Evolutionary conservation across 2,888 invertebrate genomes (phyloP).

Genomic region (Thereva unica): DNA sequence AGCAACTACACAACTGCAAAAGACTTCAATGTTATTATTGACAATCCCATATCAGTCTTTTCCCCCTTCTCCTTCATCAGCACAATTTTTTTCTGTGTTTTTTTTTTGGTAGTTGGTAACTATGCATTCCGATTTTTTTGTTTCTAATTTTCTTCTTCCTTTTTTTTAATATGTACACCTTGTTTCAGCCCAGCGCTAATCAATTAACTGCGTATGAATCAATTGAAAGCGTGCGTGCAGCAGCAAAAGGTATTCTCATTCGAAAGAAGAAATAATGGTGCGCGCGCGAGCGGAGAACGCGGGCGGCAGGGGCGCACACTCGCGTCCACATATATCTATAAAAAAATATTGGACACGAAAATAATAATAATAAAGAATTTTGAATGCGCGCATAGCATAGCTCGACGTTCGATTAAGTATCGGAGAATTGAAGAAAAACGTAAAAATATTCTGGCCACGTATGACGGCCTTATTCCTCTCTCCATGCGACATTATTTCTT

Average conservation of each 20-base stretch:
- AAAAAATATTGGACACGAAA: background rate
- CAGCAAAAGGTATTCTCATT: slow-evolving; percentile 8
- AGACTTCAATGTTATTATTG: too few species aligned
- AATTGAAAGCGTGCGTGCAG: slow-evolving; percentile 29
- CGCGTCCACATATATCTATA: background rate
- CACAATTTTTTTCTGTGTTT: too few species aligned
- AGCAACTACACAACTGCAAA: too few species aligned
- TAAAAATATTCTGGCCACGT: slow-evolving; percentile 24
- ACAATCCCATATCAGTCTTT: too few species aligned
- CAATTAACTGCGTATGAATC: slow-evolving; percentile 29
- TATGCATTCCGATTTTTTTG: slow-evolving; percentile 3
- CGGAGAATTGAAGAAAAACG: background rate
- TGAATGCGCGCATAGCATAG: slow-evolving; percentile 9
- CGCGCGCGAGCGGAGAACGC: background rate
- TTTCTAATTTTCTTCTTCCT: background rate
- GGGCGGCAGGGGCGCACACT: background rate
- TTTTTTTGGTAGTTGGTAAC: too few species aligned
- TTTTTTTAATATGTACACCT: slow-evolving; percentile 14
- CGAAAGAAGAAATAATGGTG: background rate
- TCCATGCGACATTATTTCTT: slow-evolving; percentile 4
- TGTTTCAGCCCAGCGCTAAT: slow-evolving; percentile 15
- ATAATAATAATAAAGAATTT: background rate
- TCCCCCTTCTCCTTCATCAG: too few species aligned
- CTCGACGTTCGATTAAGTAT: background rate
- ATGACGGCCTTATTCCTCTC: background rate